These are phyloP conservation scores for Caenorhabditis drosophilae DNA, from an alignment of 2,888 invertebrate species.

Conservation along the genomic window DNA sequence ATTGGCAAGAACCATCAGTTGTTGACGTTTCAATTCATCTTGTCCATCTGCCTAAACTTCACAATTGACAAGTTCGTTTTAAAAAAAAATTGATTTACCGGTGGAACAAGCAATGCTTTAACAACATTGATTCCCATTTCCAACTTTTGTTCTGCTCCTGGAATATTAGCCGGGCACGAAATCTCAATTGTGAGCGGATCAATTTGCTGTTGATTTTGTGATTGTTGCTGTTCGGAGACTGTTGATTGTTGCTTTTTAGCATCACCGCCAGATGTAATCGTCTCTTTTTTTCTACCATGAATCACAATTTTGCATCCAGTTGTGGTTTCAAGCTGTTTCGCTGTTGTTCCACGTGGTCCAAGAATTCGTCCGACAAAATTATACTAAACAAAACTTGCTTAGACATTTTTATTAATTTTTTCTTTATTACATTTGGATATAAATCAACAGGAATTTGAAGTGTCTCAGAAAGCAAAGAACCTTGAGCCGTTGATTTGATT, in stretches of 20 bases:
- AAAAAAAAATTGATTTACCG: too few species aligned
- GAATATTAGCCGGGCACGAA: conserved; percentile 18
- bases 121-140: conserved; percentile 13
- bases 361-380: conserved; percentile 38
- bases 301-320: conserved; percentile 33
- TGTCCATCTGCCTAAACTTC: conserved; percentile 36
- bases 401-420: too few species aligned
- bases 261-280: background rate
- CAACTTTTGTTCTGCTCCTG: conserved; percentile 14
- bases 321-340: conserved; percentile 24
- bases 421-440: conserved; percentile 12
- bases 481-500: too few species aligned
- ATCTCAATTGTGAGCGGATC: conserved; percentile 27
- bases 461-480: conserved; percentile 15
- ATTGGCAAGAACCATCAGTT: conserved; percentile 30
- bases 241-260: too few species aligned
- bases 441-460: conserved; percentile 20
- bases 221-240: background rate
- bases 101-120: conserved; percentile 23
- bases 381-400: conserved; percentile 10
- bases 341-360: conserved; percentile 37
- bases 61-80: too few species aligned
- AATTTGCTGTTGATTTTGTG: too few species aligned
- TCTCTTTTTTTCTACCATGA: conserved; percentile 19
- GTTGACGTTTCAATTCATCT: conserved; percentile 37